phyloP scores from a whole-genome alignment of 2,113 vertebrate genomes.

The Speoplatyrhinus poulsoni region DNA sequence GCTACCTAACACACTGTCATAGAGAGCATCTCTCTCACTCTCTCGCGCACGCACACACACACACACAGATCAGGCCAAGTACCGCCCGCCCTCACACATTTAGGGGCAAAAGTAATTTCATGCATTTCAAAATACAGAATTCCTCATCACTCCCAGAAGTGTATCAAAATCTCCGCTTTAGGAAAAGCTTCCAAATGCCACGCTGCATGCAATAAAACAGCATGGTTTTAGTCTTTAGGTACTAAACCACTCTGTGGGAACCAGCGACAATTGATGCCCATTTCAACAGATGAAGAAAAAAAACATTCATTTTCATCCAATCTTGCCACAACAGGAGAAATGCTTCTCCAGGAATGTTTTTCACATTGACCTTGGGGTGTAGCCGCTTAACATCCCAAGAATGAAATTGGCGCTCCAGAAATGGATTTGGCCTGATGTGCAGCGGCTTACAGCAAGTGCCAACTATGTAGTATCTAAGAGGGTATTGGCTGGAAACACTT shows the following conservation, averaged over 20 bases:
- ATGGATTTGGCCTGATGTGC: constrained; percentile 69
- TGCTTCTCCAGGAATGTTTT: constrained; percentile 55
- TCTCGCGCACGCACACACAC: constrained; percentile 20
- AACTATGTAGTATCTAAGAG: constrained; percentile 63
- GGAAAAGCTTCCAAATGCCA: constrained; percentile 8
- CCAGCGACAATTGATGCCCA: constrained; percentile 38
- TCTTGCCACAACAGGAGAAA: constrained; percentile 33
- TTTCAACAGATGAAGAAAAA: constrained; percentile 50
- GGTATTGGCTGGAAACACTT: constrained; percentile 41
- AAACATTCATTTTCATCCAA: constrained; percentile 54
- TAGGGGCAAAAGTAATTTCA: constrained; percentile 28
- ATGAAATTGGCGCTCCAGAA: constrained; percentile 64
- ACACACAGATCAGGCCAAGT: neutral
- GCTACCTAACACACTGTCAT: constrained; percentile 47
- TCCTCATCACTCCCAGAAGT: constrained; percentile 1
- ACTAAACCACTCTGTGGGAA: constrained; percentile 35
- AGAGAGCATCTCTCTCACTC: constrained; percentile 11
- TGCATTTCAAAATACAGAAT: constrained; percentile 20
- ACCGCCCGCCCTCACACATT: constrained; percentile 21
- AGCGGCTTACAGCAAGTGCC: constrained; percentile 62
- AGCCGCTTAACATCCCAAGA: constrained; percentile 67
- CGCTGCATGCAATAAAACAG: neutral
- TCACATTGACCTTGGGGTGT: constrained; percentile 61
- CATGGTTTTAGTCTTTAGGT: constrained; percentile 30
- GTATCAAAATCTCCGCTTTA: constrained; percentile 11